Evolutionary conservation across 2,888 invertebrate species (phyloP), one percentile per base, ranked within the genome.

Genomic region (Priapulus caudatus): DNA sequence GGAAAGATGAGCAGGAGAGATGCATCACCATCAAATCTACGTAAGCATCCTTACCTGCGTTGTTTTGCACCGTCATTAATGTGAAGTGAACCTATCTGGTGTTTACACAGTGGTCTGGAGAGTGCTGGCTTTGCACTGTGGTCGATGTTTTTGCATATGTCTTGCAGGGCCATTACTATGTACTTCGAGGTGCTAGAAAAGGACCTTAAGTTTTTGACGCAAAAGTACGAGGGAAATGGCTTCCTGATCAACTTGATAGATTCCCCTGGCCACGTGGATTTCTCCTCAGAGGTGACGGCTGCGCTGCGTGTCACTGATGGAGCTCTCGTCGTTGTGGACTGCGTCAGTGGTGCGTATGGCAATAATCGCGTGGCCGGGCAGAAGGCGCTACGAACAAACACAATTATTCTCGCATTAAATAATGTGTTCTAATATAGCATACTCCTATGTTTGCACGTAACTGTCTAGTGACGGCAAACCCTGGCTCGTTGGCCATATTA

Each of bases 1-100:
- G 98, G 60, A 97, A 99, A 75, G 98, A 99, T 76, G 98, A 99
- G 75, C 98, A 99, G 73, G 98, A 99, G 77, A 82, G 98, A 75
- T 99, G 99, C 74, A 99, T 99, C 75, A 99, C 98, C 74, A 99
- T 99, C 78, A 99, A 98, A 77, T 98, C 98, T 53, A 99, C 98
- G 90, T 92, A 75, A 83, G 87, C 80, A 48, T 20, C 23, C 19
- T 16, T 49, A 16, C 10, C 15, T n/a, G n/a, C 19, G 22, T 23
- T 15, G 44, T 49, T 46, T 5, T 2, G 1, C 20, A 16, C 43
- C 20, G 18, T 21, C 18, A 15, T 51, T 2, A 16, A 18, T 16
- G 20, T 20, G 22, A 19, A 52, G n/a, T n/a, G n/a, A n/a, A n/a
- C n/a, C n/a, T n/a, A n/a, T n/a, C n/a, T n/a, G n/a, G n/a, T n/a